A percentile compares a stretch with the other conserved stretches of the same genome.
Evolutionary conservation across 2,888 invertebrate species (phyloP).

Genomic region (Dastarcus helophoroides): DNA sequence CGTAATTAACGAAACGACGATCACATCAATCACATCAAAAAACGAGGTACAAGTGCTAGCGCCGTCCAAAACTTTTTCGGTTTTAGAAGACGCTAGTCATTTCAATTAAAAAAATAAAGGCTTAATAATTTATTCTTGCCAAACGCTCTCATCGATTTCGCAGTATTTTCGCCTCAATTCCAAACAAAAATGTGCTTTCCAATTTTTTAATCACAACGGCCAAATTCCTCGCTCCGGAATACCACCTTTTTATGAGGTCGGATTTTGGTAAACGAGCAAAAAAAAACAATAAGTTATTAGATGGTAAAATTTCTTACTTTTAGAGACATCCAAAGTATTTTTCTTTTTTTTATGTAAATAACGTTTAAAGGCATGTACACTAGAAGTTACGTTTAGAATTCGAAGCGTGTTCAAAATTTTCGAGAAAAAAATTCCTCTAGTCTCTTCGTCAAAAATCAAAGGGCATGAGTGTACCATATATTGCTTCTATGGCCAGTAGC

Average conservation of each 20-base stretch:
- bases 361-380: constrained; percentile 14
- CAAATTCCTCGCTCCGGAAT: constrained; percentile 21
- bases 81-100: too few relatives aligned
- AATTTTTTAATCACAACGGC: constrained; percentile 24
- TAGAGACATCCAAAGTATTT: constrained; percentile 21
- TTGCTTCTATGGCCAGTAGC: too few relatives aligned
- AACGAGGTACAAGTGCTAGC: too few relatives aligned
- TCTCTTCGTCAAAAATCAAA: constrained; percentile 24
- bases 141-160: too few relatives aligned
- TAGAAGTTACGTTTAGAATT: constrained; percentile 11
- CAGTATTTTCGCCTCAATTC: too few relatives aligned
- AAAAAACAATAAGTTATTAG: constrained; percentile 15
- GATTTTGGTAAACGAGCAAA: constrained; percentile 6
- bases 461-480: constrained; percentile 24
- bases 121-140: too few relatives aligned
- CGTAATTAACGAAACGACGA: too few relatives aligned
- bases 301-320: constrained; percentile 22
- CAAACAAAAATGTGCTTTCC: constrained; percentile 30
- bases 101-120: too few relatives aligned
- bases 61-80: too few relatives aligned
- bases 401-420: constrained; percentile 11
- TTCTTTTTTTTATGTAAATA: constrained; percentile 21
- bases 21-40: too few relatives aligned
- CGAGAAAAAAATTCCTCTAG: constrained; percentile 18
- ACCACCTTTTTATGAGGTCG: background rate